Conservation (phyloP, 2,888 invertebrate genomes). For the Microctonus brassicae region DNA sequence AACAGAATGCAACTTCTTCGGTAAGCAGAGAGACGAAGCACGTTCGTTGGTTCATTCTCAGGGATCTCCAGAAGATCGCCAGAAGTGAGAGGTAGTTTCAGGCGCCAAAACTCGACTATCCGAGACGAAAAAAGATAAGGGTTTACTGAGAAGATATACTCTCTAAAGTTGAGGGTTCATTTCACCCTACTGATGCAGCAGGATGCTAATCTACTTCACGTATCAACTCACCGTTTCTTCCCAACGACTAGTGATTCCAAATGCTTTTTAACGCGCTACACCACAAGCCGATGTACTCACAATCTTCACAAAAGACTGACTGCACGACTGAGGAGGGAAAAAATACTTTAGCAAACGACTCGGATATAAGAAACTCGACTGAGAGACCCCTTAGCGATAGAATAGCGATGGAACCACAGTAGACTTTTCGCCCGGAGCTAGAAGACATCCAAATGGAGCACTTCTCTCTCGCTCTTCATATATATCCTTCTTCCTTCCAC, state of each 20-base stretch:
- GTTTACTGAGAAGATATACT: neutral
- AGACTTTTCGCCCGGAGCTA: constrained; percentile 2
- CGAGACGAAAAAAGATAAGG: neutral
- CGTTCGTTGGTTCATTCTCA: neutral
- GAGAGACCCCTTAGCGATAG: neutral
- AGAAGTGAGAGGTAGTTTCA: neutral
- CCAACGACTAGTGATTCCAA: neutral
- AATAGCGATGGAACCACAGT: neutral
- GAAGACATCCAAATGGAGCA: neutral
- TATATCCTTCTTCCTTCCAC: neutral
- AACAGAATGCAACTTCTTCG: constrained; percentile 40
- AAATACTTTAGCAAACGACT: constrained; percentile 10
- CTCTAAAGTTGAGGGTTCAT: neutral
- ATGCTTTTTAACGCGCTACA: neutral
- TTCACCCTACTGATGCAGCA: neutral
- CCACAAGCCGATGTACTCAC: neutral
- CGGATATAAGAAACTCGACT: neutral
- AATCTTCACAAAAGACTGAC: constrained; percentile 11
- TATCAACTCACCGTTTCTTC: neutral
- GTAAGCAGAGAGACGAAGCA: neutral
- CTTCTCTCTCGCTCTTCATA: neutral
- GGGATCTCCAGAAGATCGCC: neutral
- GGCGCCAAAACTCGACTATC: neutral
- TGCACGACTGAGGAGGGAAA: constrained; percentile 10
- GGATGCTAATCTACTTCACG: constrained; percentile 1